Conservation (phyloP, 2,113 vertebrate species). For the Balaeniceps rex region DNA sequence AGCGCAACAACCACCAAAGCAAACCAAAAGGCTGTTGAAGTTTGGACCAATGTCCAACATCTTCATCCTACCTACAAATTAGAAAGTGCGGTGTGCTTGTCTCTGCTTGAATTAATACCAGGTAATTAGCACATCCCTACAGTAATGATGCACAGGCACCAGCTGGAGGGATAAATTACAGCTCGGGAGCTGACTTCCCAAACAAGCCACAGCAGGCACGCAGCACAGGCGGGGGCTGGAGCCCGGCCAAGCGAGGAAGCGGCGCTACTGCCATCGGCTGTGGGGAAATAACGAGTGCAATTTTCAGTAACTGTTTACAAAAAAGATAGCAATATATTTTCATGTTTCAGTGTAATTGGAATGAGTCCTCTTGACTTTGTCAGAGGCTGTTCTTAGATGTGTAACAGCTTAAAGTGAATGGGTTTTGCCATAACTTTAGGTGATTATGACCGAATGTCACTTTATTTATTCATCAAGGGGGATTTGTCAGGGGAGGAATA, state of each 20-base stretch:
- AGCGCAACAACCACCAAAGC: not conserved
- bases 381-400: not conserved
- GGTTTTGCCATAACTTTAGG: not conserved
- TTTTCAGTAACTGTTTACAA: not conserved
- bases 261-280: not conserved
- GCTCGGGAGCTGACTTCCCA: slow-evolving; percentile 30
- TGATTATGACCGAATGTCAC: not conserved
- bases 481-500: not conserved
- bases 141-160: not conserved
- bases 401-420: not conserved
- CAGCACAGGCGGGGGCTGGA: not conserved
- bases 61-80: not conserved
- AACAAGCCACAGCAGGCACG: not conserved
- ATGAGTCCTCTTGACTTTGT: not conserved
- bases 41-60: not conserved
- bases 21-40: not conserved
- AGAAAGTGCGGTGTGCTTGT: not conserved
- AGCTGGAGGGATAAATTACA: slow-evolving; percentile 31
- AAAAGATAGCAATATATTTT: not conserved
- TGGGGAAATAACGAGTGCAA: not conserved
- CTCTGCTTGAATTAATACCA: slow-evolving; percentile 17
- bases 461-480: not conserved
- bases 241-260: not conserved
- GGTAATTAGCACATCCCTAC: slow-evolving; percentile 9
- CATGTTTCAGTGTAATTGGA: not conserved